phyloP scores from a whole-genome alignment of 2,888 invertebrate species.

The Galerucella nymphaeae region DNA sequence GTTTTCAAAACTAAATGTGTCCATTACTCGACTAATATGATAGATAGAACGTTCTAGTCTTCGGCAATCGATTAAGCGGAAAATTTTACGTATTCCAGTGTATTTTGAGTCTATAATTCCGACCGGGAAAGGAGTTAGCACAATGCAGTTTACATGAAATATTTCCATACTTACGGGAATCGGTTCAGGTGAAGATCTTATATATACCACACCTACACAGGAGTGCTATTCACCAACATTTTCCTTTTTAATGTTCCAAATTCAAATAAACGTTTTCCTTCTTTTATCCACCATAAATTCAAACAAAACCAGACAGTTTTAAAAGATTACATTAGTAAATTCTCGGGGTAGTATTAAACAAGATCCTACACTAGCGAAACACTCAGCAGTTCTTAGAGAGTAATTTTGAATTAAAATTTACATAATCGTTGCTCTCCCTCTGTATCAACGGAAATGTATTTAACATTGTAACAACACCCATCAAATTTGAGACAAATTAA shows the following conservation, averaged over 20 bases:
- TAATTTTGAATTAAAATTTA: slow-evolving; percentile 53
- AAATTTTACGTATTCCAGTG: too few relatives aligned
- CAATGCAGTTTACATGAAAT: too few relatives aligned
- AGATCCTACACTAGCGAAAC: slow-evolving; percentile 47
- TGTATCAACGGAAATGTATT: slow-evolving; percentile 40
- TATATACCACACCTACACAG: too few relatives aligned
- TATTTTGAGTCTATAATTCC: too few relatives aligned
- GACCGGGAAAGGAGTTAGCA: too few relatives aligned
- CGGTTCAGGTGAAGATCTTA: too few relatives aligned
- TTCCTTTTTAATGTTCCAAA: not conserved
- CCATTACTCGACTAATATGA: too few relatives aligned
- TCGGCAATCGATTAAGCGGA: too few relatives aligned
- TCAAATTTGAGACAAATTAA: slow-evolving; percentile 38
- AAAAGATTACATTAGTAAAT: slow-evolving; percentile 53
- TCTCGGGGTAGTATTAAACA: slow-evolving; percentile 47
- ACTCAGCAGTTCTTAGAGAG: slow-evolving; percentile 50
- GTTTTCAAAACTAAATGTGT: too few relatives aligned
- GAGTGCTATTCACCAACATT: not conserved
- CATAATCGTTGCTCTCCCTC: slow-evolving; percentile 46
- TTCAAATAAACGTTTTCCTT: too few relatives aligned
- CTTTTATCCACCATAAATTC: slow-evolving; percentile 5
- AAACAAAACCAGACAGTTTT: slow-evolving; percentile 48
- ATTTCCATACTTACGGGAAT: too few relatives aligned
- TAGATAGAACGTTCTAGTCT: too few relatives aligned
- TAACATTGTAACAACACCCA: slow-evolving; percentile 38